Base-by-base conservation (phyloP, 2,888 invertebrate genomes). In the Hypselothyrea guttata region DNA sequence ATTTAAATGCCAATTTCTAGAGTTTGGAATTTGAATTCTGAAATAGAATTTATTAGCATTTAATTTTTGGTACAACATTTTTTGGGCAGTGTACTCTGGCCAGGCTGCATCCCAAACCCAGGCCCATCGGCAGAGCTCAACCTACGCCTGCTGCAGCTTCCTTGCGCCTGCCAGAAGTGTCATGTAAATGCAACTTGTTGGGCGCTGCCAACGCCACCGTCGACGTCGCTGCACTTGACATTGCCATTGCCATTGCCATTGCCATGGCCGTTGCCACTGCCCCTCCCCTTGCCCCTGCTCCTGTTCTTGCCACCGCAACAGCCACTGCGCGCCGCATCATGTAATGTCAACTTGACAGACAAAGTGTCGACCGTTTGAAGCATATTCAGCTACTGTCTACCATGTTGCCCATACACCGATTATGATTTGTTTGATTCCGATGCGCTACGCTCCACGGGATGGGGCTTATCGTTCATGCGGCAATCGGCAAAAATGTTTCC, bases 331-430 rank as follows among this genome's bases (percentile, higher is more conserved):
- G 30, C 44, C 61, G 75, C 79, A 62, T 61, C 66, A 66, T 76
- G 74, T 61, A 79, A 84, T 82, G 85, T 82, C 82, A 82, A 83
- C 83, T 75, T 82, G 82, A 82, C 82, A 82, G 82, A 82, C 82
- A 82, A 79, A 75, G 85, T 82, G 82, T 82, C 85, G 83, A 76
- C 82, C 76, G 74, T 85, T 83, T 83, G 76, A 82, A 69, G 81
- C 70, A 67, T 59, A 72, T 73, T 71, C 79, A 84, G 82, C 82
- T 82, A 85, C 82, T 84, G 82, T 83, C 79, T 72, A 75, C 67
- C 22, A 22, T 44, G 76, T 34, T 69, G 58, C 45, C 52, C 63
- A 61, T 78, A 59, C 57, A 72, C 64, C 84, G 84, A 76, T 79
- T 78, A 76, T 83, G 81, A 75, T 72, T 78, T 72, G 68, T 82